Percentiles rank a stretch among this genome's conserved stretches.
These are phyloP conservation scores for Phyllotis vaccarum DNA, from an alignment of 2,797 vertebrate genomes.

Conservation along the genomic window DNA sequence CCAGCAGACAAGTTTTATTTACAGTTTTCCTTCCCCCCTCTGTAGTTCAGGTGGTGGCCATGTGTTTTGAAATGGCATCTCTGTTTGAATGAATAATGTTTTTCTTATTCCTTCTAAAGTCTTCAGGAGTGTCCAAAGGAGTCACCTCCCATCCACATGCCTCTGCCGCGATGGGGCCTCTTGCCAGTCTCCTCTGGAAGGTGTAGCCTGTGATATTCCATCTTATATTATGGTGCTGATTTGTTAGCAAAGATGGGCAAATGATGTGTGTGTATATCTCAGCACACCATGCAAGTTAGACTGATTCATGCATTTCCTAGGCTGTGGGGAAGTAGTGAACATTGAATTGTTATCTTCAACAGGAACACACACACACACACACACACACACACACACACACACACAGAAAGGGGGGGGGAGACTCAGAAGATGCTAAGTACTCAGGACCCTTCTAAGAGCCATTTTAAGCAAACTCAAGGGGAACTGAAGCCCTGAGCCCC, in stretches of 20 bases:
- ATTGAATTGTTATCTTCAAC: background rate
- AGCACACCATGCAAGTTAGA: background rate
- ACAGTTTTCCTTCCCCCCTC: background rate
- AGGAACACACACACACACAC: background rate
- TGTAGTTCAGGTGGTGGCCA: background rate
- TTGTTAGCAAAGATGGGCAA: background rate
- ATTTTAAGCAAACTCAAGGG: no score
- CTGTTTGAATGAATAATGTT: background rate
- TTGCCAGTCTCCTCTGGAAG: background rate
- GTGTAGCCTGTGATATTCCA: background rate
- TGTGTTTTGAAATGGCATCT: background rate
- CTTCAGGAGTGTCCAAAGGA: no score
- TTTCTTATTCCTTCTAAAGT: background rate
- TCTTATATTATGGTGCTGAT: background rate
- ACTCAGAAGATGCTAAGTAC: no score
- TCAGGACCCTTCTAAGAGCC: no score
- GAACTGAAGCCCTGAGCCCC: background rate
- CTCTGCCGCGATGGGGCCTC: background rate
- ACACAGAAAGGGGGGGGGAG: background rate
- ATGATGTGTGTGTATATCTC: background rate
- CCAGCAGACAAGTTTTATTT: background rate
- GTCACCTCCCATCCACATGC: no score
- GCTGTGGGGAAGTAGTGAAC: no score
- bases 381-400: background rate
- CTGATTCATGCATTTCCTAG: background rate